Evolutionary conservation across 35 echinoderm and acorn worm genomes (phyloP).

Genomic region (Amphiura filiformis): DNA sequence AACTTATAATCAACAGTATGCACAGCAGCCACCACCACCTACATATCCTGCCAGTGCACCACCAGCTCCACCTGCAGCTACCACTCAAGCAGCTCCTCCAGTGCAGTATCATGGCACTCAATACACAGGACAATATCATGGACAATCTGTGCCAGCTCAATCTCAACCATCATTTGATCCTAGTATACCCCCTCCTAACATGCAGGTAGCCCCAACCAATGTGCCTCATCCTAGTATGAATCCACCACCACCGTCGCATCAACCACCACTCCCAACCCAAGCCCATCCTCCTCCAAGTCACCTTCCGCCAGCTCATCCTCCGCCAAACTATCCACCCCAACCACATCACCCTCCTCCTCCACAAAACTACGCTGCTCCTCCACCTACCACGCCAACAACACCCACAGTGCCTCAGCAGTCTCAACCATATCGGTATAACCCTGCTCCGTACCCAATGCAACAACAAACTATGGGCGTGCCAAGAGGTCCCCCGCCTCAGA

Average conservation of each 20-base stretch:
- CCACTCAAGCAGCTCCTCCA: constrained; percentile 26
- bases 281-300: constrained; percentile 28
- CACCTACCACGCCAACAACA: background rate
- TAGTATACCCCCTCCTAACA: constrained; percentile 30
- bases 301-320: constrained; percentile 44
- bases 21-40: constrained; percentile 31
- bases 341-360: constrained; percentile 6
- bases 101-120: constrained; percentile 2
- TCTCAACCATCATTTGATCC: background rate
- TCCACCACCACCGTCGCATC: constrained; percentile 21
- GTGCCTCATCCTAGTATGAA: constrained; percentile 26
- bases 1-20: constrained; percentile 1
- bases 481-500: background rate
- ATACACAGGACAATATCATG: background rate
- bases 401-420: constrained; percentile 9
- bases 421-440: constrained; percentile 4
- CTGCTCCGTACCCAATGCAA: background rate
- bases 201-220: constrained; percentile 6
- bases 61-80: constrained; percentile 1
- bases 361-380: constrained; percentile 22
- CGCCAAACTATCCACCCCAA: constrained; percentile 45
- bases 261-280: constrained; percentile 18
- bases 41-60: constrained; percentile 29
- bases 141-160: background rate
- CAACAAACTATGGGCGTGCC: background rate